phyloP scores from a whole-genome alignment of 2,888 invertebrate species.

The Cantharis rustica region DNA sequence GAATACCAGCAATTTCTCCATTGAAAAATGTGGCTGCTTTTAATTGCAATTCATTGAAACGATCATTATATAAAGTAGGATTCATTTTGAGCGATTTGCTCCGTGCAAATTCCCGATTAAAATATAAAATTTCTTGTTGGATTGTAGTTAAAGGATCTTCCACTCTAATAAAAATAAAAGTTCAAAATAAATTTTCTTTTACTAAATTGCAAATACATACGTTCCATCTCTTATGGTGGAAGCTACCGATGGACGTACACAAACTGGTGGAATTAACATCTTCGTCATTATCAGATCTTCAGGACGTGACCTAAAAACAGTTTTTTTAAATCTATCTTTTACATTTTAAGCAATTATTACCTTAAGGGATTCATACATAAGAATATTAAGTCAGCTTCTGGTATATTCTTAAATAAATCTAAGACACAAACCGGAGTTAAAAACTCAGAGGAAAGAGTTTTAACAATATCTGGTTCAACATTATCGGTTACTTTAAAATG shows the following conservation, averaged over 20 bases:
- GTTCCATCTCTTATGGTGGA: slow-evolving; percentile 95
- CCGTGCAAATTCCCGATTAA: background rate
- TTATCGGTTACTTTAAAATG: background rate
- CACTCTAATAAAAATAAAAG: slow-evolving; percentile 63
- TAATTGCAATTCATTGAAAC: slow-evolving; percentile 96
- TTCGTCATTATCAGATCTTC: slow-evolving; percentile 90
- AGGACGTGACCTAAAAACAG: slow-evolving; percentile 66
- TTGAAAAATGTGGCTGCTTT: slow-evolving; percentile 96
- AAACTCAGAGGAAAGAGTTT: slow-evolving; percentile 59
- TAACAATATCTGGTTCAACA: background rate
- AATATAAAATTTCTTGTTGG: slow-evolving; percentile 56
- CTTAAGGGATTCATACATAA: slow-evolving; percentile 53
- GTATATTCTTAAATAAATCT: slow-evolving; percentile 77
- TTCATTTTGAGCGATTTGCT: slow-evolving; percentile 88
- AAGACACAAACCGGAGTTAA: slow-evolving; percentile 76
- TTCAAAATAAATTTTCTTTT: background rate
- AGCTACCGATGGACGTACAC: slow-evolving; percentile 94
- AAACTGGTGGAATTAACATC: slow-evolving; percentile 94
- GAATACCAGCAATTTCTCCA: slow-evolving; percentile 95
- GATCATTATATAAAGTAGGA: slow-evolving; percentile 87
- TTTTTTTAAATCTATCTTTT: background rate
- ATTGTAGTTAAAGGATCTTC: slow-evolving; percentile 98
- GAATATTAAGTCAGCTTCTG: slow-evolving; percentile 65
- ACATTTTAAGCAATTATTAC: slow-evolving; percentile 34
- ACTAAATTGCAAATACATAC: slow-evolving; percentile 59